Evolutionary conservation across 2,888 invertebrate genomes (phyloP), one percentile per base, ranked within the genome.

Genomic region (Drosophila acutilabella): DNA sequence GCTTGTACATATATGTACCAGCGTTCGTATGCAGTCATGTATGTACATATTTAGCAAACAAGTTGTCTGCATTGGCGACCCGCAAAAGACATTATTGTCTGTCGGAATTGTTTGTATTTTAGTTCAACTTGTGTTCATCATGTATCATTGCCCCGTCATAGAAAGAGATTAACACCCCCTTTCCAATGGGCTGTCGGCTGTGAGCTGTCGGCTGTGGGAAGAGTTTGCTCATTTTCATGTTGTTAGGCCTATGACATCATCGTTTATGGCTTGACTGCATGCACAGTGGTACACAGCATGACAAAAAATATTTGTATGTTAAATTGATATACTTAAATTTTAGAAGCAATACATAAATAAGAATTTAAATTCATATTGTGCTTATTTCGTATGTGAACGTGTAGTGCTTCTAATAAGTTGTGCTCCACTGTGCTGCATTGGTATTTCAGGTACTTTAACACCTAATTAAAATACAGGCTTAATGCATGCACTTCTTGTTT

Each of bases 11-110:
- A 48, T 23, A 52, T 44, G 30, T 36, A 56, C 30, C 1, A 48
- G 6, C 30, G 30, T 30, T 30, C 36, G 42, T 64, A 45, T 33
- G n/a, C 30, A 51, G 38, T 50, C 33, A 53, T 50, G 18, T 57
- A 41, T 58, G 40, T 42, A 50, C 65, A 61, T 62, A 62, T 41
- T 41, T 38, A 38, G 36, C 53, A 52, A 47, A 45, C 61, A 42
- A 44, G 50, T 54, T 69, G 70, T 69, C 69, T 69, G 70, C 53
- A 64, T 11, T 57, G 56, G 20, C 40, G 56, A 52, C 45, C 59
- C 47, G 53, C 53, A 48, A 44, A 33, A 50, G 67, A 38, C 58
- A 66, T 66, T 56, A 57, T 47, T 54, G 50, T 61, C 68, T 47
- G 50, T 68, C 51, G 50, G 50, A 45, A 48, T 54, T 42, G 30